These are phyloP conservation scores for Drosophila tsacasi DNA, from an alignment of 1,140 invertebrate genomes.

Conservation along the genomic window DNA sequence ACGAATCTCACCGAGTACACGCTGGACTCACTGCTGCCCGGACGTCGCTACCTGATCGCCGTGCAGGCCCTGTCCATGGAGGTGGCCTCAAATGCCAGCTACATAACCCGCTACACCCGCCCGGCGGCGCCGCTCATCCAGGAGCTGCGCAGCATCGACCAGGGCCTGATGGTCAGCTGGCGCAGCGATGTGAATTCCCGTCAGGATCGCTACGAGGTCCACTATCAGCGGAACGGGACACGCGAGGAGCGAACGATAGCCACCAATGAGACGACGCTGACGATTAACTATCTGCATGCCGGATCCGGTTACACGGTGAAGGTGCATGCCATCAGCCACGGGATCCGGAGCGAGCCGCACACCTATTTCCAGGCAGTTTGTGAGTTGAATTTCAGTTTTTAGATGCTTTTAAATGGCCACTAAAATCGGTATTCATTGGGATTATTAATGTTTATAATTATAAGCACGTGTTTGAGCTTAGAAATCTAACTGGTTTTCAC, in stretches of 20 bases:
- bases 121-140: slow-evolving; percentile 95
- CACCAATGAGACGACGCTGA: slow-evolving; percentile 91
- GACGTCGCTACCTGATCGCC: slow-evolving; percentile 94
- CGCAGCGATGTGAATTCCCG: slow-evolving; percentile 95
- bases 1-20: slow-evolving; percentile 88
- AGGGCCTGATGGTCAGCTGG: slow-evolving; percentile 95
- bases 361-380: slow-evolving; percentile 95
- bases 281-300: slow-evolving; percentile 91
- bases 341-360: slow-evolving; percentile 93
- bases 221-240: slow-evolving; percentile 93
- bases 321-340: slow-evolving; percentile 95
- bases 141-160: slow-evolving; percentile 90
- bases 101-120: slow-evolving; percentile 90
- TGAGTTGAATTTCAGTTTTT: slow-evolving; percentile 86
- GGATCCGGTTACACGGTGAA: slow-evolving; percentile 95
- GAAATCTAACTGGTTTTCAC: background rate
- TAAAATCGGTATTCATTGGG: background rate
- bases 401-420: background rate
- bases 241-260: slow-evolving; percentile 87
- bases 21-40: slow-evolving; percentile 92
- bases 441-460: background rate
- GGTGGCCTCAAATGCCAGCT: slow-evolving; percentile 91
- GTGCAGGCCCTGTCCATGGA: slow-evolving; percentile 93
- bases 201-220: slow-evolving; percentile 95
- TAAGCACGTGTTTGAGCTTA: background rate